These are phyloP conservation scores for Melanargia galathea DNA, from an alignment of 2,888 invertebrate genomes.

Conservation along the genomic window DNA sequence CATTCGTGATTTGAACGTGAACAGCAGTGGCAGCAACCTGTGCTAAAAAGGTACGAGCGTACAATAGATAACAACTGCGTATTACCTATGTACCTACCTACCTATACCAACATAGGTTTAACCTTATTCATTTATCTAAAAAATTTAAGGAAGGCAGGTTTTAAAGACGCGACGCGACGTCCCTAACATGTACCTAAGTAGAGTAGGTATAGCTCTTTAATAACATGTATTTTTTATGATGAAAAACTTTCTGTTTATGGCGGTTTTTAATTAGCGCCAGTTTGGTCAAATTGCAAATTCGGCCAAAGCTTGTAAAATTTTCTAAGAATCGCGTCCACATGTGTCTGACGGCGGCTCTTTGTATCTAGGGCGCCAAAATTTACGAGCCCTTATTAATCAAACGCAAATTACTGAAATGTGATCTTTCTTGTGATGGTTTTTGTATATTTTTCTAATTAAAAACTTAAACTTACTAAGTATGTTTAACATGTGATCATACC, in stretches of 20 bases:
- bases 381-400: constrained; percentile 69
- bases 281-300: constrained; percentile 42
- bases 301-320: constrained; percentile 43
- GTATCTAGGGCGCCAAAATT: constrained; percentile 56
- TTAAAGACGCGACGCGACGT: no score
- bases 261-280: constrained; percentile 44
- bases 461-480: background rate
- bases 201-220: no score
- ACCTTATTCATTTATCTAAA: no score
- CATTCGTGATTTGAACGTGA: no score
- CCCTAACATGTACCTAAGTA: no score
- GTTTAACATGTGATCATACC: background rate
- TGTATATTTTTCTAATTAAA: constrained; percentile 23
- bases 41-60: no score
- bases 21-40: no score
- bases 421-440: constrained; percentile 36
- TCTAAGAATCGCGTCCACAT: constrained; percentile 62
- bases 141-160: no score
- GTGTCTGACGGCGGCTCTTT: constrained; percentile 56
- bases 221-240: no score
- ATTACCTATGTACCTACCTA: no score
- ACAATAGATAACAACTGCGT: no score
- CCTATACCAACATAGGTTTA: no score
- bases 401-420: constrained; percentile 43
- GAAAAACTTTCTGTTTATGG: constrained; percentile 24